Conservation (phyloP, 2,888 invertebrate genomes). For the Arrhopalites spinosus region DNA sequence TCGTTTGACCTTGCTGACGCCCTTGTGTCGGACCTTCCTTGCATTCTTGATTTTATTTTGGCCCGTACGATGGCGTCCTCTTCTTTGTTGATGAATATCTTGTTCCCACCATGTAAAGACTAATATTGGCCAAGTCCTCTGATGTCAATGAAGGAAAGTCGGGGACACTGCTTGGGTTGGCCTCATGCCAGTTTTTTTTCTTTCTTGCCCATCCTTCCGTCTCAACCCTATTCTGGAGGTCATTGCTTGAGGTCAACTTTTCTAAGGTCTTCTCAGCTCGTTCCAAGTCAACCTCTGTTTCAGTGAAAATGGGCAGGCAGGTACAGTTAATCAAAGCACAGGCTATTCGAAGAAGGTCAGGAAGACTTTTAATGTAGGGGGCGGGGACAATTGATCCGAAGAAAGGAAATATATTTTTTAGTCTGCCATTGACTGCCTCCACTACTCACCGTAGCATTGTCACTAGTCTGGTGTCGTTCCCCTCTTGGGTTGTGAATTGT, state of each 20-base stretch:
- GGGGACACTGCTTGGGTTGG: background rate
- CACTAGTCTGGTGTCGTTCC: background rate
- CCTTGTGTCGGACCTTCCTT: too few species aligned
- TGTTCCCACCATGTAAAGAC: background rate
- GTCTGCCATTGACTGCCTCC: slow-evolving; percentile 7
- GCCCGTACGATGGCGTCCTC: too few species aligned
- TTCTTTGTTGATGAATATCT: too few species aligned
- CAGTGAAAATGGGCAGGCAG: background rate
- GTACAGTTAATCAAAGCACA: background rate
- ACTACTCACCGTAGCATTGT: slow-evolving; percentile 7
- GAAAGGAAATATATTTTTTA: slow-evolving; percentile 7
- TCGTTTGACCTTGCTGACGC: too few species aligned
- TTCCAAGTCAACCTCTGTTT: background rate
- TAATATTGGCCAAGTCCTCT: background rate
- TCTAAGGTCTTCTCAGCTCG: background rate
- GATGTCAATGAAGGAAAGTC: background rate
- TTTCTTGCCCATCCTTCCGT: background rate
- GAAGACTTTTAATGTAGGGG: background rate
- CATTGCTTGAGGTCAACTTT: background rate
- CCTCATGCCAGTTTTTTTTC: background rate
- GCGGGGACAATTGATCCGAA: background rate
- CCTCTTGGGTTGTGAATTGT: slow-evolving; percentile 9
- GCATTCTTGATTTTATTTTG: too few species aligned
- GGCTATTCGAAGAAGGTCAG: background rate
- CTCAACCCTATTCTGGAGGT: background rate